phyloP scores from a whole-genome alignment of 35 echinoderm and acorn worm species.

The Anneissia japonica region DNA sequence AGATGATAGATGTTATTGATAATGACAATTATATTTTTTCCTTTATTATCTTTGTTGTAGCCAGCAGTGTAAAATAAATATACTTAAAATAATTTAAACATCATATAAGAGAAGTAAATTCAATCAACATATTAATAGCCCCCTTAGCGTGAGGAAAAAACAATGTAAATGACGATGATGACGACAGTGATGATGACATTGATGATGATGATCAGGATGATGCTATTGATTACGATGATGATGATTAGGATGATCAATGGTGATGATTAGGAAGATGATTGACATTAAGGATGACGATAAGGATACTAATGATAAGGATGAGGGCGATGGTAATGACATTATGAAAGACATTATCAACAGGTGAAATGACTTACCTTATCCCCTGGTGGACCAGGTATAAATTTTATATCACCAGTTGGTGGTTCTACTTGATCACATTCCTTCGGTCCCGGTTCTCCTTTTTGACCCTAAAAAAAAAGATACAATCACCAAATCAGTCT shows the following conservation, averaged over 20 bases:
- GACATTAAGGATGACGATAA: no score
- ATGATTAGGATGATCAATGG: background rate
- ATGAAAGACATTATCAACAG: background rate
- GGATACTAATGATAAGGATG: no score
- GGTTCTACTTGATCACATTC: background rate
- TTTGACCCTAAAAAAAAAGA: background rate
- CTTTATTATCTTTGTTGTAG: no score
- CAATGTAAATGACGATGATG: background rate
- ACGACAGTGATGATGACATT: background rate
- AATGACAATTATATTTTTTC: no score
- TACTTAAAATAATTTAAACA: no score
- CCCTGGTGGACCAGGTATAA: background rate
- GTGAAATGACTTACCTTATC: background rate
- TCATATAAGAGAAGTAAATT: no score
- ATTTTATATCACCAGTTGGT: background rate
- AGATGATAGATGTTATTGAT: no score
- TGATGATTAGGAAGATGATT: no score
- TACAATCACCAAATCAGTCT: no score
- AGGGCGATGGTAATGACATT: no score
- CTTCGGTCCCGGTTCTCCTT: background rate
- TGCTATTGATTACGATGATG: conserved; percentile 2
- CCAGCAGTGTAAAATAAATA: no score
- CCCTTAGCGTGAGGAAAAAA: background rate
- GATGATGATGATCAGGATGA: conserved; percentile 4
- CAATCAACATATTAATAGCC: background rate